Evolutionary conservation across 2,888 invertebrate genomes (phyloP).

Genomic region (Arrhopalites spinosus): DNA sequence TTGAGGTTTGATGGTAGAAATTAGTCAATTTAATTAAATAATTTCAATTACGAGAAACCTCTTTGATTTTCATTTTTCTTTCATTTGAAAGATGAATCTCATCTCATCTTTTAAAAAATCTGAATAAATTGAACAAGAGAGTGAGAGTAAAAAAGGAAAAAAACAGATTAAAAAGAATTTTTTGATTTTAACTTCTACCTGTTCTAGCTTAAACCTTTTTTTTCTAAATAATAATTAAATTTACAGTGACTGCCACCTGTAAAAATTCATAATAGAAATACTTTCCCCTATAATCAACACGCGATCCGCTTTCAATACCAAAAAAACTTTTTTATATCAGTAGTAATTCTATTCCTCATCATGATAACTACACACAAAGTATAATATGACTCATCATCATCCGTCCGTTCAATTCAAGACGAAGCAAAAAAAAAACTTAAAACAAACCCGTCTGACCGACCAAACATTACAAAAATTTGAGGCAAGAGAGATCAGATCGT

Average conservation of each 20-base stretch:
- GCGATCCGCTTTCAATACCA: constrained; percentile 27
- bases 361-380: background rate
- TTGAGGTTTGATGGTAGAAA: no score
- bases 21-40: no score
- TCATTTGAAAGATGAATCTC: no score
- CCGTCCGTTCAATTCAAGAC: background rate
- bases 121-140: no score
- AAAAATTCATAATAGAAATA: constrained; percentile 7
- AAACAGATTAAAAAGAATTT: no score
- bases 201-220: no score
- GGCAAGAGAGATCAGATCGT: constrained; percentile 1
- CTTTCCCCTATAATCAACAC: constrained; percentile 31
- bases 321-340: background rate
- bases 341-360: no score
- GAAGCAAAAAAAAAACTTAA: background rate
- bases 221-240: constrained; percentile 23
- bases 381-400: background rate
- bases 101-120: no score
- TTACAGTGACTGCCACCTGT: constrained; percentile 13
- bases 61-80: no score
- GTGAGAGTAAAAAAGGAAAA: no score
- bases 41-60: no score
- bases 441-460: constrained; percentile 1
- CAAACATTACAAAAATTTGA: background rate
- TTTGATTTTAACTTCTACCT: no score